Conservation (phyloP, 2,113 vertebrate genomes). For the Smithornis capensis region DNA sequence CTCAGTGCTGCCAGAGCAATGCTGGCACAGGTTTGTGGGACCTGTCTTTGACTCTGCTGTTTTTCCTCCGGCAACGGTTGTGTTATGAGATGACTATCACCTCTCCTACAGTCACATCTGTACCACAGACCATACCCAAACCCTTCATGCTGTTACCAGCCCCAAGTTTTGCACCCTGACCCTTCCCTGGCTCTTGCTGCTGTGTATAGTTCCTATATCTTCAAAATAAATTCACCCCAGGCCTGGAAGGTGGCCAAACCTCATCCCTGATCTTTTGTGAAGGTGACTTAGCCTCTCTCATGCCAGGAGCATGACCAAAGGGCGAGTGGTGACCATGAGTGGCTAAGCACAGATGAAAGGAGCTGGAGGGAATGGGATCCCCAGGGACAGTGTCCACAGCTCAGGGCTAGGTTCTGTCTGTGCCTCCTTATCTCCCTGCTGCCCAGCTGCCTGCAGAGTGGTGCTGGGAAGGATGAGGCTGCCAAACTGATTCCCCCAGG, state of each 20-base stretch:
- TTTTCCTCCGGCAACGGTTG: not conserved
- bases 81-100: not conserved
- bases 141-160: not conserved
- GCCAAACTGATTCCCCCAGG: not conserved
- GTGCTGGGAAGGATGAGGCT: not conserved
- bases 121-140: accelerated
- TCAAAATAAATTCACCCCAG: not conserved
- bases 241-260: not conserved
- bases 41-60: not conserved
- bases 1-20: not conserved
- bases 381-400: not conserved
- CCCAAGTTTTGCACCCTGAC: not conserved
- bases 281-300: not conserved
- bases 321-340: accelerated
- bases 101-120: not conserved
- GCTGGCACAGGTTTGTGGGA: not conserved
- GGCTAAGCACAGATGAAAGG: not conserved
- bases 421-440: not conserved
- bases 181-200: slow-evolving; percentile 1
- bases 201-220: slow-evolving; percentile 6
- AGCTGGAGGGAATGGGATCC: not conserved
- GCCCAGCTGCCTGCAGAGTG: not conserved
- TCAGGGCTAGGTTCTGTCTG: not conserved
- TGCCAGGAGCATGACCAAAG: not conserved
- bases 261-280: not conserved